Conservation (phyloP, 64 coral and sea anemone species). For the Stichodactyla mertensii region DNA sequence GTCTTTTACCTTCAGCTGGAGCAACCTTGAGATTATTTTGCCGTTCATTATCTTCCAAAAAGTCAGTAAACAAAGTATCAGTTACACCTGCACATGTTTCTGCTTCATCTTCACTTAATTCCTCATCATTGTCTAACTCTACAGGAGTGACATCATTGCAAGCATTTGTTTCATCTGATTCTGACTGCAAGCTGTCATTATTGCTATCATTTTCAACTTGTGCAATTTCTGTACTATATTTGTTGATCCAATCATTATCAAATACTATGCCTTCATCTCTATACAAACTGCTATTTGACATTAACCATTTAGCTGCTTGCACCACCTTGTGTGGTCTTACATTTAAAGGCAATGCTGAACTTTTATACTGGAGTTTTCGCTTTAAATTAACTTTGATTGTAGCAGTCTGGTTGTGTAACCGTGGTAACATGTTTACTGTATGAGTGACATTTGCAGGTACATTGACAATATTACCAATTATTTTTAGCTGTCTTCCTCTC, state of each 20-base stretch:
- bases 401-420: conserved; percentile 48
- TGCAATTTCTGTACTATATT: conserved; percentile 23
- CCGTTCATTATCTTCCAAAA: no score
- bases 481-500: neutral
- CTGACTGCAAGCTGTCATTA: conserved; percentile 58
- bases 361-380: conserved; percentile 62
- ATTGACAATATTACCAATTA: conserved; percentile 33
- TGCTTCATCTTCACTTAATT: conserved; percentile 47
- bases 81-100: conserved; percentile 15
- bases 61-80: neutral
- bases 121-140: conserved; percentile 38
- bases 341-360: conserved; percentile 61
- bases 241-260: conserved; percentile 61
- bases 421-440: neutral
- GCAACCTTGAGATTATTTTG: neutral
- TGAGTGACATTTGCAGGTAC: conserved; percentile 24
- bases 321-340: no score
- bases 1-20: conserved; percentile 14
- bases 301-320: no score
- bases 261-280: conserved; percentile 32
- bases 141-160: conserved; percentile 49
- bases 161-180: conserved; percentile 21
- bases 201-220: conserved; percentile 48
- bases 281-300: conserved; percentile 36
- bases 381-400: conserved; percentile 65